Conservation (phyloP, 1,140 invertebrate species). For the Asobara japonica region DNA sequence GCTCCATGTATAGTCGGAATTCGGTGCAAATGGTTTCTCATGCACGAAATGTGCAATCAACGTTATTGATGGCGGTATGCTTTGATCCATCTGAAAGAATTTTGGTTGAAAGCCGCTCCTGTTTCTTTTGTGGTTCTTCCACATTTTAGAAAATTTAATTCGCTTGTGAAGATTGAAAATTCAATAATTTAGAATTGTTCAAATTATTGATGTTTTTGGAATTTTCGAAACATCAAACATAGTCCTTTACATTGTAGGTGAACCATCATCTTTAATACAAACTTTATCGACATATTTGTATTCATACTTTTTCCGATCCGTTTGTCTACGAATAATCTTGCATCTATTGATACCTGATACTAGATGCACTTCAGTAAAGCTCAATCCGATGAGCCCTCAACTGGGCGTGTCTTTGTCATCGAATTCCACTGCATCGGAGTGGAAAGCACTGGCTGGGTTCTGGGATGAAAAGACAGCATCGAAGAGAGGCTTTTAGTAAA, state of each 20-base stretch:
- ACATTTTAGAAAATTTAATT: too few species aligned
- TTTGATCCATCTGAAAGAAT: too few species aligned
- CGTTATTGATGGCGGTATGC: too few species aligned
- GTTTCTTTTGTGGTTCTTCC: too few species aligned
- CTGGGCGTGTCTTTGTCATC: constrained; percentile 8
- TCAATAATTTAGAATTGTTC: too few species aligned
- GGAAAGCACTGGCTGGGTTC: not conserved
- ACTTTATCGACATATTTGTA: not conserved
- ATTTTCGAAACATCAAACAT: not conserved
- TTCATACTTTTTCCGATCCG: not conserved
- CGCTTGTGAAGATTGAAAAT: too few species aligned
- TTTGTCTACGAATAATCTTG: not conserved
- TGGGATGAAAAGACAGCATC: not conserved
- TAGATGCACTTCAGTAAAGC: not conserved
- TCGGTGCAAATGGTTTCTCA: too few species aligned
- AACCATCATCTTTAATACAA: not conserved
- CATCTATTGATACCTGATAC: not conserved
- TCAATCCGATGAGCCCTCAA: constrained; percentile 5
- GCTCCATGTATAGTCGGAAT: too few species aligned
- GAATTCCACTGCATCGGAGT: not conserved
- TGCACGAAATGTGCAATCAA: too few species aligned
- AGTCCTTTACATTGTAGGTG: too few species aligned
- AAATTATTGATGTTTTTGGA: not conserved
- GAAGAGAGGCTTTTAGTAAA: constrained; percentile 3
- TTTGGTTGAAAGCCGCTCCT: too few species aligned